Conservation (phyloP, 1,140 invertebrate species). For the Elysia chlorotica region DNA sequence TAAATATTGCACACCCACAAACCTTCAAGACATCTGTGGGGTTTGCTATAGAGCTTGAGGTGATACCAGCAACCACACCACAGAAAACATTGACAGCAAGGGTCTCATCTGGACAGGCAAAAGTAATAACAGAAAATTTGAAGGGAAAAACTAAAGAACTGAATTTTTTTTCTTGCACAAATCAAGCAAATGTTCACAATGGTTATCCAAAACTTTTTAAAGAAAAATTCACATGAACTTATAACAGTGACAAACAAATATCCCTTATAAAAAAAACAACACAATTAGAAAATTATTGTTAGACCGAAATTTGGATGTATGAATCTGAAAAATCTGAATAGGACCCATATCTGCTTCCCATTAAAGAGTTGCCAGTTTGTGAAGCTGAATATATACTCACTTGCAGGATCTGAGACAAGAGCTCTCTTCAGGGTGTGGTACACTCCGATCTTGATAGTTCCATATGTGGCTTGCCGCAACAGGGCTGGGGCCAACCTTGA, state of each 20-base stretch:
- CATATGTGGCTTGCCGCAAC: constrained; percentile 90
- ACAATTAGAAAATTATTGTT: too few relatives aligned
- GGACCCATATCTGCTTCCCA: too few relatives aligned
- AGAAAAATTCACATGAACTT: not conserved
- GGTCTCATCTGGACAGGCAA: constrained; percentile 67
- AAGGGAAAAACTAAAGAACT: too few relatives aligned
- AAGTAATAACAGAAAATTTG: not conserved
- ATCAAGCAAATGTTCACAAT: not conserved
- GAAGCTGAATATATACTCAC: constrained; percentile 42
- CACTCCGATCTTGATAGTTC: constrained; percentile 94
- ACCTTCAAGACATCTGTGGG: constrained; percentile 63
- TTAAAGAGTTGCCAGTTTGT: too few relatives aligned
- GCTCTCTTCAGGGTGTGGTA: constrained; percentile 87
- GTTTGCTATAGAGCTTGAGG: constrained; percentile 58
- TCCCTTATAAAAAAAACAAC: too few relatives aligned
- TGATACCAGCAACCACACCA: constrained; percentile 66
- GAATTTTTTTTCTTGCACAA: too few relatives aligned
- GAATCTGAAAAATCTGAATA: too few relatives aligned
- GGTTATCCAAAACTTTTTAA: not conserved
- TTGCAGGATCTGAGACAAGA: constrained; percentile 66
- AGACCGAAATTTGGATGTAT: too few relatives aligned
- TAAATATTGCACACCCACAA: too few relatives aligned
- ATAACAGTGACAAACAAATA: too few relatives aligned
- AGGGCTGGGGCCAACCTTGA: constrained; percentile 87
- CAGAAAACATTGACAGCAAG: constrained; percentile 83